Evolutionary conservation across 2,888 invertebrate species (phyloP), one percentile per base, ranked within the genome.

Genomic region (Cheilosia vernalis): DNA sequence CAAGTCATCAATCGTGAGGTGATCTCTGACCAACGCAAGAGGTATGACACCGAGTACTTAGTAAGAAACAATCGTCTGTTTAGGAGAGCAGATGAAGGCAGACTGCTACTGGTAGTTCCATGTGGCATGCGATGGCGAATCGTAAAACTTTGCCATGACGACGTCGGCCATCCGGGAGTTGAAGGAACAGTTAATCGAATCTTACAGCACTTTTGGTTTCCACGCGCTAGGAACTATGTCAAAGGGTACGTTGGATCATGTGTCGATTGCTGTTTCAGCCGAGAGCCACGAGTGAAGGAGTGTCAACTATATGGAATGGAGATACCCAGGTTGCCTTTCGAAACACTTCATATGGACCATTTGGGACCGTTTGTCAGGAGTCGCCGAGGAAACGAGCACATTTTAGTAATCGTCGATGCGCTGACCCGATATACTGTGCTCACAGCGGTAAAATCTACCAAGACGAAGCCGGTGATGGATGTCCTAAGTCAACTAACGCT

Each of bases 221-320:
- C 70, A 0, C 19, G 64, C 1, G 15, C 15, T 30, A 63, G 83
- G 0, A 67, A 66, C 3, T 78, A 67, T 53, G 70, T 79, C 2
- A 84, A 80, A 30, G 49, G 72, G 17, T 84, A 66, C 21, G 51
- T 81, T 4, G 61, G 55, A 10, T 73, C 77, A 2, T 87, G 87
- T 27, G 5, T 77, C 5, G 72, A 80, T 10, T 85, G n/a, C n/a
- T n/a, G n/a, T n/a, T n/a, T n/a, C n/a, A n/a, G n/a, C n/a, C n/a
- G n/a, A n/a, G n/a, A n/a, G n/a, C n/a, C n/a, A n/a, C n/a, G n/a
- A n/a, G n/a, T n/a, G n/a, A n/a, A n/a, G n/a, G n/a, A n/a, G n/a
- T n/a, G n/a, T n/a, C n/a, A n/a, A n/a, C n/a, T n/a, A n/a, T n/a
- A n/a, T n/a, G n/a, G n/a, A n/a, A n/a, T n/a, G n/a, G n/a, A n/a